Conservation (phyloP, 2,797 vertebrate genomes). For the Scomberomorus guttatus region DNA sequence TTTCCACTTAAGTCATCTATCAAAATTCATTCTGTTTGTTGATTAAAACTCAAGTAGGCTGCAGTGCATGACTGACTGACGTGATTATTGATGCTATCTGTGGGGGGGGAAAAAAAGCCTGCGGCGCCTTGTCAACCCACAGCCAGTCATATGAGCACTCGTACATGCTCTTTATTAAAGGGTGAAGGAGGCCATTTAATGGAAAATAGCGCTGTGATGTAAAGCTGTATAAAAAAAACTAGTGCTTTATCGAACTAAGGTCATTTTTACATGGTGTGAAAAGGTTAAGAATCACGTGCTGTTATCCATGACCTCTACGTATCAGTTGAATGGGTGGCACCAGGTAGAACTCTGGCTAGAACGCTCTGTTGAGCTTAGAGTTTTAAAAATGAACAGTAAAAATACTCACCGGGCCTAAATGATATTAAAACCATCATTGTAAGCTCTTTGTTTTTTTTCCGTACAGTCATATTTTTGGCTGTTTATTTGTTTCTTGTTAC, state of each 20-base stretch:
- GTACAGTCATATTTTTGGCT: not conserved
- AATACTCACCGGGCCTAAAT: not conserved
- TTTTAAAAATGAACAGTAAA: not conserved
- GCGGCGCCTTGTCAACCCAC: not conserved
- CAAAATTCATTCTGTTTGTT: constrained; percentile 31
- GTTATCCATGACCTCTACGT: not conserved
- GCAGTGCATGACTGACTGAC: not conserved
- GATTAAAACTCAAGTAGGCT: constrained; percentile 34
- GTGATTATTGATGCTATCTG: not conserved
- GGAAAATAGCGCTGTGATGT: not conserved
- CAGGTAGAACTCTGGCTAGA: no score
- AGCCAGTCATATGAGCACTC: not conserved
- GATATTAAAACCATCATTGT: not conserved
- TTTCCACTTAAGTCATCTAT: constrained; percentile 57
- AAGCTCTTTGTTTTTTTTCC: not conserved
- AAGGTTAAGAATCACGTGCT: not conserved
- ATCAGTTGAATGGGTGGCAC: no score
- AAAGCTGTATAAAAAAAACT: not conserved
- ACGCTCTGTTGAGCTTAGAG: not conserved
- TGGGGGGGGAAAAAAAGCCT: constrained; percentile 9
- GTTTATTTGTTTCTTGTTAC: not conserved
- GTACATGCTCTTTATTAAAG: not conserved
- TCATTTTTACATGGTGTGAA: not conserved
- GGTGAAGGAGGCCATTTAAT: not conserved
- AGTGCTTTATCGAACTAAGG: not conserved